Evolutionary conservation across 1,140 invertebrate genomes (phyloP).

Genomic region (Belonocnema kinseyi): DNA sequence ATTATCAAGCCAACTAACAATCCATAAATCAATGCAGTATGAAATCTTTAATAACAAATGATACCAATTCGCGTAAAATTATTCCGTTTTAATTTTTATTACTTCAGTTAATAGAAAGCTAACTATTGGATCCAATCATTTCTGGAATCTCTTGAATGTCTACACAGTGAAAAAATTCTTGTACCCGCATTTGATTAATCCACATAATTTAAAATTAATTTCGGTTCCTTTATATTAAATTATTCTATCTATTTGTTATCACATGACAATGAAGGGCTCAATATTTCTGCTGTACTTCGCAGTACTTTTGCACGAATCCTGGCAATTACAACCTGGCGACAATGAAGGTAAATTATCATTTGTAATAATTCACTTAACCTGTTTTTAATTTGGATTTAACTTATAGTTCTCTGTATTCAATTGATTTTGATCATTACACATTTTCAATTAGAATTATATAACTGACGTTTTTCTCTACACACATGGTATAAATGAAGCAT

Average conservation of each 20-base stretch:
- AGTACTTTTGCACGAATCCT: neutral
- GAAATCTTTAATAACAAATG: neutral
- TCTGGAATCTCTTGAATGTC: neutral
- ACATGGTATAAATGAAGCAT: too few relatives aligned
- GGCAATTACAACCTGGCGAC: slow-evolving; percentile 8
- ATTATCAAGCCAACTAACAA: too few relatives aligned
- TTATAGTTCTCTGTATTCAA: neutral
- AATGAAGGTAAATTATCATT: slow-evolving; percentile 22
- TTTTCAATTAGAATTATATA: neutral
- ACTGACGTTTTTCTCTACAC: neutral
- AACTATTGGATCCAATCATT: neutral
- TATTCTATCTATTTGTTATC: neutral
- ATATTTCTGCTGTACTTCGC: neutral
- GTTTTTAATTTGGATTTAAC: slow-evolving; percentile 1
- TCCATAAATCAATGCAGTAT: neutral
- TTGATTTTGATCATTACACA: too few relatives aligned
- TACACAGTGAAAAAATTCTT: neutral
- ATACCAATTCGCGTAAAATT: neutral
- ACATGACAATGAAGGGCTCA: neutral
- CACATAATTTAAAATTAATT: neutral
- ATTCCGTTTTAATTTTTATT: neutral
- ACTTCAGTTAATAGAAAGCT: neutral
- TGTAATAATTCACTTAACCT: slow-evolving; percentile 1
- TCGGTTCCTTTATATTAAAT: neutral
- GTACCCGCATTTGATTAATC: neutral